These are phyloP conservation scores for Chiloscyllium punctatum DNA, from an alignment of 2,797 vertebrate species.

Conservation along the genomic window DNA sequence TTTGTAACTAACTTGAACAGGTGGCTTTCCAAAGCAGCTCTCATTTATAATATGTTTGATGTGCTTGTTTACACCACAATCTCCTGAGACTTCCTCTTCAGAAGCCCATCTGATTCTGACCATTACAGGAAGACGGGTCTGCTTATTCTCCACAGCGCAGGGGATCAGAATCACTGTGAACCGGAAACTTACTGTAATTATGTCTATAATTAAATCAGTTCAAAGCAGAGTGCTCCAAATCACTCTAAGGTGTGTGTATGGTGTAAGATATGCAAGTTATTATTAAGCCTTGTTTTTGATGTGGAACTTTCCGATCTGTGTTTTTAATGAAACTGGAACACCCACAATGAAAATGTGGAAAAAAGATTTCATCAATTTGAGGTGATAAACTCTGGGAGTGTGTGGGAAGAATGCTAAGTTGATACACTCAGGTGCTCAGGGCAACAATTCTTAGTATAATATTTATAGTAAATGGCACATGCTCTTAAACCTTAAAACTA, in stretches of 20 bases:
- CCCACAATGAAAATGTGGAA: slow-evolving; percentile 27
- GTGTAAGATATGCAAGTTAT: slow-evolving; percentile 37
- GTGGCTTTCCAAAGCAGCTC: slow-evolving; percentile 18
- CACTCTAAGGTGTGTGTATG: slow-evolving; percentile 36
- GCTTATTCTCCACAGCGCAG: slow-evolving; percentile 29
- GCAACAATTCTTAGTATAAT: not conserved
- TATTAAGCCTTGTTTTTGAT: slow-evolving; percentile 38
- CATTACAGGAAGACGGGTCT: slow-evolving; percentile 31
- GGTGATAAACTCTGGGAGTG: slow-evolving; percentile 28
- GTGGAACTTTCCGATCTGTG: slow-evolving; percentile 18
- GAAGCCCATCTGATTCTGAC: slow-evolving; percentile 29
- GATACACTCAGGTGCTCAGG: not conserved
- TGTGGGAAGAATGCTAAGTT: slow-evolving; percentile 9
- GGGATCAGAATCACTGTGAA: slow-evolving; percentile 33
- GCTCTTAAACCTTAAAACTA: not conserved
- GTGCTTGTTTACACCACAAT: slow-evolving; percentile 34
- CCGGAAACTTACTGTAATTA: slow-evolving; percentile 36
- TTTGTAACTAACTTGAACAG: slow-evolving; percentile 32
- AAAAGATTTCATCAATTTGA: not conserved
- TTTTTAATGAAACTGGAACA: slow-evolving; percentile 33
- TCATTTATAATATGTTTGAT: slow-evolving; percentile 30
- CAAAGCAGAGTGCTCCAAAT: slow-evolving; percentile 30
- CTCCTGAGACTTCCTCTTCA: slow-evolving; percentile 36
- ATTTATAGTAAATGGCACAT: slow-evolving; percentile 9
- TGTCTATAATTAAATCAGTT: slow-evolving; percentile 39